Base-by-base conservation (phyloP, 2,113 vertebrate genomes). In the Chrysochloris asiatica region DNA sequence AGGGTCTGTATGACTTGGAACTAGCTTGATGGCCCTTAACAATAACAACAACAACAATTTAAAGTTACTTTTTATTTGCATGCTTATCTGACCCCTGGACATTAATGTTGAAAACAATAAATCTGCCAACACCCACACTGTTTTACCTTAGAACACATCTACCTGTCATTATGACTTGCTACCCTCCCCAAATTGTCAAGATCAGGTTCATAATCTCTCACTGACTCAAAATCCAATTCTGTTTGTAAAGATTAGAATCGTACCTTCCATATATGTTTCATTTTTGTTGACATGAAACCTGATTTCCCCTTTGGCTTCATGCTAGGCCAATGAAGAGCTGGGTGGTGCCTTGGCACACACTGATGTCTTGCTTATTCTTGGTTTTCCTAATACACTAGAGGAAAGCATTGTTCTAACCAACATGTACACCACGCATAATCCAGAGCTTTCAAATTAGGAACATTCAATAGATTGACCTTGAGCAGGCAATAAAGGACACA, bases 41-140 rank as follows among this genome's bases (percentile, higher is more conserved):
- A n/a, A n/a, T n/a, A n/a, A n/a, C n/a, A n/a, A n/a, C n/a, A n/a
- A n/a, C n/a, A n/a, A n/a, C n/a, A n/a, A n/a, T 50, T 50, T 71
- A 85, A 85, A 82, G 73, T 33, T 10, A 67, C 22, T n/a, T 80
- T 85, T 52, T 52, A 43, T 71, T 38, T 13, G 36, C 88, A 86
- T 93, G 91, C 0, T 76, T 50, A 1, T 79, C 89, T 28, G 91
- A 91, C 88, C 92, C 90, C 96, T 96, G 89, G 91, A 90, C 86
- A 96, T 84, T 73, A 96, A 97, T 93, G 88, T 95, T 96, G 91
- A 93, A 97, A 96, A 97, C 83, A 96, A 95, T 89, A 89, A 96
- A 83, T 50, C 82, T 65, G n/a, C 83, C 69, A 88, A 82, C n/a
- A 79, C 11, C 79, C 1, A 75, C 1, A 71, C 3, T 75, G 11